Base-by-base conservation (phyloP, 1,140 invertebrate genomes). In the Drosophila lacteicornis region DNA sequence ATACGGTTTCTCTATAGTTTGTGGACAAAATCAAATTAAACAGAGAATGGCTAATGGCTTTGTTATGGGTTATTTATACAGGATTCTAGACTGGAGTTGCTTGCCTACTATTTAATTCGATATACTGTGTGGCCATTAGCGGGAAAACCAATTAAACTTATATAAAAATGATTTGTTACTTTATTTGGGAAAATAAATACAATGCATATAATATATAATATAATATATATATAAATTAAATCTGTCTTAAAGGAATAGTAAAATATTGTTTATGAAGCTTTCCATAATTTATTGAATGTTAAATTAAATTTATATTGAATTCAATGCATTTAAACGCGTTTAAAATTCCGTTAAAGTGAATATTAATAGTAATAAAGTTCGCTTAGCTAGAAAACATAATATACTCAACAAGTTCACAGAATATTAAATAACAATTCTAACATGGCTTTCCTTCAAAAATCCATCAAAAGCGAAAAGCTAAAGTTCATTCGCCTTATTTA, bases 11-110 rank as follows among this genome's bases (percentile, higher is more conserved):
- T 19, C 15, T 40, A 47, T 30, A 40, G 60, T 65, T 60, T 33
- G 27, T 36, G 36, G 42, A 45, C 27, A 66, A 58, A 66, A 66
- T 66, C 40, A 36, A 45, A 15, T 30, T 25, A 59, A 45, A 61
- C 27, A 36, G 42, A 36, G 40, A 12, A 50, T 50, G 47, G 25
- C 38, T 65, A 68, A 68, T 68, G 45, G 46, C 25, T 68, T 65
- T 49, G 43, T 68, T 68, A 63, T 63, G 33, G 57, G 9, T 40
- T 55, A 62, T 55, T 62, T 27, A 62, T 56, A 9, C n/a, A 25
- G 17, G n/a, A 33, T 30, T 11, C 17, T 3, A 22, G 17, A 8
- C 13, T 22, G 2, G 17, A 22, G 12, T 19, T 55, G 3, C 13
- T 13, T 5, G 27, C 17, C 17, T 19, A 2, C 6, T 36, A 13